Base-by-base conservation (phyloP, 2,113 vertebrate genomes). In the Rhinolophus ferrumequinum region DNA sequence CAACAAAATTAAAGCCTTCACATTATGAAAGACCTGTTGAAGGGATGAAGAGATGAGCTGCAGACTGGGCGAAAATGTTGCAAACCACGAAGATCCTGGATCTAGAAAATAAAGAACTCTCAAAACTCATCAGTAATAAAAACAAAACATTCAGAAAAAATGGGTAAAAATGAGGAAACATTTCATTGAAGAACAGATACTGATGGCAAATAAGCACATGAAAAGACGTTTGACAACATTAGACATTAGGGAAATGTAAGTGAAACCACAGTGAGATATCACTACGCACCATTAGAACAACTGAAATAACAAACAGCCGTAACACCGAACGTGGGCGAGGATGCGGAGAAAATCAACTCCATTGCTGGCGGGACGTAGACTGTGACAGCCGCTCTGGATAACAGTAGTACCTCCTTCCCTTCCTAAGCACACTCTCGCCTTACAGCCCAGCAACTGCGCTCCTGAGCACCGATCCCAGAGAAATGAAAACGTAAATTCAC, bases 261-360 rank as follows among this genome's bases (percentile, higher is more conserved):
- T 33, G 28, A 83, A 75, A 82, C 50, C 30, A 66, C 26, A 33
- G 1, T 8, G 26, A 47, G 66, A 28, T 2, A 3, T 24, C 35
- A 7, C 21, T 0, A 24, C 2, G 0, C 13, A 7, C 62, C 18
- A 1, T 21, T 3, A 47, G 38, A 33, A 35, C 8, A 9, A 2
- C 69, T 26, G 12, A 56, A 47, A 5, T 5, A 5, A 54, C 60
- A 60, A n/a, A 30, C 16, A 26, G 38, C 19, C 3, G 1, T 13
- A 19, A 7, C 4, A 6, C 44, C 44, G 18, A 18, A 28, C 13
- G 18, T 22, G 0, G 5, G 21, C 3, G 16, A 62, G 52, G 19
- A 6, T 35, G 35, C 30, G 9, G 88, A 24, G 30, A 30, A 33
- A 19, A 50, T 62, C 2, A 0, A 5, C 0, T 4, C 67, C 60